Conservation (phyloP, 1,140 invertebrate genomes). For the Drosophila nasuta region DNA sequence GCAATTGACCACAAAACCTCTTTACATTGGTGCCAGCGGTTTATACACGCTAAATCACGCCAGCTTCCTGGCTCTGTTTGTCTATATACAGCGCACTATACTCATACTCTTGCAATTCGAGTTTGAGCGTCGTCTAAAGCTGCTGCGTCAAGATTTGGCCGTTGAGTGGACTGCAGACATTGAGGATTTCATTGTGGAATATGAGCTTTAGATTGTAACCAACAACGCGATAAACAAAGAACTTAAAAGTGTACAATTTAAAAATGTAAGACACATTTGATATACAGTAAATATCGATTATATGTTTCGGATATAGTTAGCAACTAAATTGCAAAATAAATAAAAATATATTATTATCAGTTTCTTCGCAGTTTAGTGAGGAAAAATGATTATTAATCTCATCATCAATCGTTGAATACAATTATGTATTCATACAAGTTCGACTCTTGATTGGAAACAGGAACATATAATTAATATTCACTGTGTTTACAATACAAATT, state of each 20-base stretch:
- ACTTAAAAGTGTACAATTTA: background rate
- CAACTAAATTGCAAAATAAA: no score
- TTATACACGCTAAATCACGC: constrained; percentile 15
- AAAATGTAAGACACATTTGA: no score
- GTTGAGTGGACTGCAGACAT: constrained; percentile 15
- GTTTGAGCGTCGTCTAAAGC: constrained; percentile 23
- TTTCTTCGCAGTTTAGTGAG: no score
- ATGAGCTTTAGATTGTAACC: constrained; percentile 1
- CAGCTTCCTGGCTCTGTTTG: constrained; percentile 14
- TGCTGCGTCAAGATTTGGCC: constrained; percentile 11
- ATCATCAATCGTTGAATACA: no score
- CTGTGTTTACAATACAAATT: no score
- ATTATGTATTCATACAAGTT: no score
- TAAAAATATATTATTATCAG: no score
- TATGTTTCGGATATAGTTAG: no score
- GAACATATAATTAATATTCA: background rate
- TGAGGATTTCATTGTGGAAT: constrained; percentile 18
- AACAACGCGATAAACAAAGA: background rate
- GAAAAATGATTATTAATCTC: no score
- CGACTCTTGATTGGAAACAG: no score
- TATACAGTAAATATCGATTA: no score
- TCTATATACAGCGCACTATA: constrained; percentile 27
- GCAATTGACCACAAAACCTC: constrained; percentile 11
- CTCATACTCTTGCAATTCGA: constrained; percentile 29
- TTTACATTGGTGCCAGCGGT: constrained; percentile 9